Base-by-base conservation (phyloP, 2,888 invertebrate species). In the Cataglyphis albicans region DNA sequence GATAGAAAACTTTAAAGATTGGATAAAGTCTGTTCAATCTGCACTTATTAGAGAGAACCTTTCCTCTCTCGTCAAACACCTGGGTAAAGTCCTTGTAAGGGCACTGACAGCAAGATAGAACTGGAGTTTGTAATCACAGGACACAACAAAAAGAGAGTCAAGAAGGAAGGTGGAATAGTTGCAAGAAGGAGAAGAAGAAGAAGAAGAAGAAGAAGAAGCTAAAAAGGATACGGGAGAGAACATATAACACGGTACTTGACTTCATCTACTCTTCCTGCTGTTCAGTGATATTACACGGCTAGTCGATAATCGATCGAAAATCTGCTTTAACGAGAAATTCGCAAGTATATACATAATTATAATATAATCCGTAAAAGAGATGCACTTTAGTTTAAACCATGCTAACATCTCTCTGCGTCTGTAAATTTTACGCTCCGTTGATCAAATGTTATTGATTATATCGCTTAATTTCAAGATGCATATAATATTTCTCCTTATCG, bases 1-100 rank as follows among this genome's bases (percentile, higher is more conserved):
- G 61, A 78, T 59, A 75, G 84, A 55, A 64, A 80, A 64, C 59
- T 76, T 72, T 80, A 73, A 65, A 74, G 81, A 32, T 73, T 73
- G 85, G 70, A 67, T 74, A 84, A 88, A 84, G 82, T 67, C 78
- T 48, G 76, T 81, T 83, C 87, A 75, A 87, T 83, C 85, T 85
- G 70, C 84, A 80, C 87, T 88, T 88, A 87, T 85, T 85, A 81
- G 72, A 44, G 41, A 32, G 52, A 68, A 55, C 78, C 64, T 67
- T 74, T 74, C 15, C 65, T 67, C 52, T 80, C 52, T 52, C 75
- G 25, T 29, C 52, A 29, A 81, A 82, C 75, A 76, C 48, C 63
- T 41, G 18, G 18, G 32, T 57, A 38, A 88, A 85, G 88, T 82
- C 85, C 72, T 74, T 61, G 86, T 57, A 74, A 84, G 81, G 32